Conservation (phyloP, 2,797 vertebrate genomes). For the Gymnothorax reevesii region DNA sequence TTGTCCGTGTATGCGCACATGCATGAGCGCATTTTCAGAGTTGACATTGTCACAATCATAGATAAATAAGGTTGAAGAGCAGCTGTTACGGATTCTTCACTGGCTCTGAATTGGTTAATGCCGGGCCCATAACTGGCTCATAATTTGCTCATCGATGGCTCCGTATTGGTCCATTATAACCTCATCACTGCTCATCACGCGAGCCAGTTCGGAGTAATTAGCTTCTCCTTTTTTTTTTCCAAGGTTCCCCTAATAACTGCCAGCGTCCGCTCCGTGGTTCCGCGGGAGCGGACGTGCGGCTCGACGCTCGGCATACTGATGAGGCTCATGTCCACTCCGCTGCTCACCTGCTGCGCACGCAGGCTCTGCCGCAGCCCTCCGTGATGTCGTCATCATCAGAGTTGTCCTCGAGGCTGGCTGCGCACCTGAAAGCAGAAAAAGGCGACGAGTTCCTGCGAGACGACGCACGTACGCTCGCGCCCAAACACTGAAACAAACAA, state of each 20-base stretch:
- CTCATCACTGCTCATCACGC: slow-evolving; percentile 1
- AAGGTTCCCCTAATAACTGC: not conserved
- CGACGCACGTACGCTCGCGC: not conserved
- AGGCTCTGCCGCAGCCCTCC: not conserved
- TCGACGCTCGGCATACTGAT: not conserved
- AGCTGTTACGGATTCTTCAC: not conserved
- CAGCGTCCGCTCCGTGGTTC: not conserved
- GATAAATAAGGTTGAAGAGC: not conserved
- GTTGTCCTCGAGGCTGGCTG: not conserved
- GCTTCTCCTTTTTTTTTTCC: too few relatives aligned
- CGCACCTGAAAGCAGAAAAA: not conserved
- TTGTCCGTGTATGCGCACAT: not conserved
- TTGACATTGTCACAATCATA: not conserved
- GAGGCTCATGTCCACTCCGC: not conserved
- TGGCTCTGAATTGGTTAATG: not conserved
- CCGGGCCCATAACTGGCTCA: not conserved
- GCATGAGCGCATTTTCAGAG: not conserved
- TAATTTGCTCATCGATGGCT: not conserved
- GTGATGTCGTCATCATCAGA: slow-evolving; percentile 16
- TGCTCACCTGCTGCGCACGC: not conserved
- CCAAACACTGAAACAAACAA: not conserved
- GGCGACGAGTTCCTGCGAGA: not conserved
- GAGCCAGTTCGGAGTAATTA: not conserved
- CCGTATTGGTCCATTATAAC: not conserved
- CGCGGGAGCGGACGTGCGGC: not conserved